Evolutionary conservation across 2,888 invertebrate genomes (phyloP), one percentile per base, ranked within the genome.

Genomic region (Coenonympha glycerion): DNA sequence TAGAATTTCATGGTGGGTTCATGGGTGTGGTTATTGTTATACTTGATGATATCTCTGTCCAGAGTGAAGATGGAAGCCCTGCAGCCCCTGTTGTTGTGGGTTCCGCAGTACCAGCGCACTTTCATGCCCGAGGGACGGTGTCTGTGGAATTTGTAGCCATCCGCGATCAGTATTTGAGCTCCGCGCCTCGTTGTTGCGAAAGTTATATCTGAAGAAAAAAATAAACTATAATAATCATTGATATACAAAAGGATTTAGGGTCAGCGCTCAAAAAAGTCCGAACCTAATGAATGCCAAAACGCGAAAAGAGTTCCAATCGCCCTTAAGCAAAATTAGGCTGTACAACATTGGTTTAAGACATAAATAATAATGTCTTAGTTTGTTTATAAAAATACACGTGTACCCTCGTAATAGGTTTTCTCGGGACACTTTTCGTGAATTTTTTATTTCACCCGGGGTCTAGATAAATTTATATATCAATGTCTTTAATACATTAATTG

Each of bases 31-130:
- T 41, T 24, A 5, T 56, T 55, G 18, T 53, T 51, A 5, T 33
- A 41, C 21, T 55, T 57, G 22, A 63, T 39, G 13, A 63, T 47
- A 15, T 50, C 42, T 15, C 59, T 52, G 13, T 59, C 46, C 0
- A 59, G 3, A 0, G 65, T 61, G 5, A 50, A 48, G 1, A 68
- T 31, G 1, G 36, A 30, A 2, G 72, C 72, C 3, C 58, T 53
- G 42, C 73, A 73, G 0, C 66, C 64, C 6, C 56, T 59, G 21
- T 61, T 56, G 26, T 62, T 56, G 47, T 66, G 66, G 0, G 68
- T 69, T 3, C 64, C 63, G 31, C 73, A 73, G 59, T 63, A 66
- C 73, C 72, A 72, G 2, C 62, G 51, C 5, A 52, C 56, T 46
- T 59, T 59, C 55, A 42, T 33, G 0, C 63, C 61, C 1, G 57